These are phyloP conservation scores for Piprites chloris DNA, from an alignment of 2,113 vertebrate genomes.

Conservation along the genomic window DNA sequence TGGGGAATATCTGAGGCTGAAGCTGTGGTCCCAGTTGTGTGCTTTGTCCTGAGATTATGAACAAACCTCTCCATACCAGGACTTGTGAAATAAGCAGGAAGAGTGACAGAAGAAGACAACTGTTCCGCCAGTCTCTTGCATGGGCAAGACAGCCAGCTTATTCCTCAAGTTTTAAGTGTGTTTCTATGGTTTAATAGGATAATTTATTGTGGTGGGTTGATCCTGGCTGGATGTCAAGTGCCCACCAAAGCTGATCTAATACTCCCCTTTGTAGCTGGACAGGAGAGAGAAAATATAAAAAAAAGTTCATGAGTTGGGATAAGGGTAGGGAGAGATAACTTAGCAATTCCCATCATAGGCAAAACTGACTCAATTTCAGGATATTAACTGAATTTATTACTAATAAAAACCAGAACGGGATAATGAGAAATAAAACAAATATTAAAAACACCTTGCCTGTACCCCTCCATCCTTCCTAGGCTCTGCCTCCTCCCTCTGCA, in stretches of 20 bases:
- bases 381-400: background rate
- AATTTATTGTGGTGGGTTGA: background rate
- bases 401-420: background rate
- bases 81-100: background rate
- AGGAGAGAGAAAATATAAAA: background rate
- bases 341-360: background rate
- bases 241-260: background rate
- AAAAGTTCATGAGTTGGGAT: background rate
- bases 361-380: background rate
- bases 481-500: background rate
- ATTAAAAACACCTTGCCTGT: background rate
- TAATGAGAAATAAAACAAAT: background rate
- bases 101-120: background rate
- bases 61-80: rapidly evolving
- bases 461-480: background rate
- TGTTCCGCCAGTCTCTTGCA: background rate
- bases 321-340: background rate
- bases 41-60: background rate
- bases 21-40: background rate
- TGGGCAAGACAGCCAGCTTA: background rate
- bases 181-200: background rate
- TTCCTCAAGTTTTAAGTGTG: background rate
- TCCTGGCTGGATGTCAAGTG: background rate
- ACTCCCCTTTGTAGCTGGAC: background rate
- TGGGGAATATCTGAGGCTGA: background rate